Evolutionary conservation across 1,140 invertebrate genomes (phyloP).

Genomic region (Bombus waltoni): DNA sequence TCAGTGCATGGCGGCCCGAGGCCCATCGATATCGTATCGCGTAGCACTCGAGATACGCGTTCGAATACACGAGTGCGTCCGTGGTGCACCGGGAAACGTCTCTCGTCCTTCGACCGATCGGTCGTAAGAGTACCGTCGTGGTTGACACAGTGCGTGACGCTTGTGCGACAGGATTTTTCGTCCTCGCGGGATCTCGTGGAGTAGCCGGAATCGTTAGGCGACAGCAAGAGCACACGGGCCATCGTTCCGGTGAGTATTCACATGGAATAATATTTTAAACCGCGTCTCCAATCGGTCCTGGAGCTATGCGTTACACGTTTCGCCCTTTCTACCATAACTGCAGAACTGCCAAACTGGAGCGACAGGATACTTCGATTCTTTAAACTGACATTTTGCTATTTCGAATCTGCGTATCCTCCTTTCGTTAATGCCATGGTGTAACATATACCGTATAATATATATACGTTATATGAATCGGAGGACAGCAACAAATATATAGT

Average conservation of each 20-base stretch:
- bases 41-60: conserved; percentile 50
- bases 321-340: no score
- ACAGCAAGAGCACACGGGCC: background rate
- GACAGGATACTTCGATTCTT: background rate
- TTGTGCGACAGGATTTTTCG: conserved; percentile 31
- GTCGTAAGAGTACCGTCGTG: conserved; percentile 8
- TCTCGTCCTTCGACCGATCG: conserved; percentile 5
- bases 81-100: conserved; percentile 12
- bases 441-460: background rate
- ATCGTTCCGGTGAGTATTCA: conserved; percentile 25
- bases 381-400: background rate
- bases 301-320: background rate
- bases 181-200: conserved; percentile 12
- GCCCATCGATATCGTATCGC: conserved; percentile 64
- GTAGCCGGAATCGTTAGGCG: conserved; percentile 31
- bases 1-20: conserved; percentile 75
- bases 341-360: no score
- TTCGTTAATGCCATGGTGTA: no score
- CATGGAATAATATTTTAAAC: background rate
- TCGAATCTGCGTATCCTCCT: background rate
- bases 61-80: conserved; percentile 28
- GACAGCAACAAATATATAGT: no score
- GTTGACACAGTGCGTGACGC: conserved; percentile 36
- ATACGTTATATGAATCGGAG: background rate
- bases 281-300: no score